phyloP scores from a whole-genome alignment of 2,113 vertebrate genomes.

The Cariama cristata region DNA sequence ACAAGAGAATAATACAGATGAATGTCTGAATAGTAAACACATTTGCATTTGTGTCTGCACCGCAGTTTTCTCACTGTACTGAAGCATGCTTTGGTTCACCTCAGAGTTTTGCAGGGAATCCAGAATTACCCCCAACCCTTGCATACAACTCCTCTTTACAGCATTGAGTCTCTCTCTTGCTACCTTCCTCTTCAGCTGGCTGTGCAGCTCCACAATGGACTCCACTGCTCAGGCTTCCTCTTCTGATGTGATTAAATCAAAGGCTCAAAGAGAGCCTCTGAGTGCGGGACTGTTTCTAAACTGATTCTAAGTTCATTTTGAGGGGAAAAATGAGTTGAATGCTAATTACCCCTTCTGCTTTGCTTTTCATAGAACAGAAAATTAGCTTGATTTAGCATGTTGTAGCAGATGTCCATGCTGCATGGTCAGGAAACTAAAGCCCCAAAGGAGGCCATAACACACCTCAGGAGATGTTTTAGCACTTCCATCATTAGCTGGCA shows the following conservation, averaged over 20 bases:
- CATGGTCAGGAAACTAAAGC: background rate
- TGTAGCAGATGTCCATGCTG: background rate
- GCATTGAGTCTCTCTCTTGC: background rate
- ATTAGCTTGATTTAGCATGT: background rate
- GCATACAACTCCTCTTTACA: background rate
- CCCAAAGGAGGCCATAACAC: background rate
- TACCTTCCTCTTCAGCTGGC: background rate
- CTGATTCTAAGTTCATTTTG: background rate
- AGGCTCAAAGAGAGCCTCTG: background rate
- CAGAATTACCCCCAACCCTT: background rate
- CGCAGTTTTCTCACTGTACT: background rate
- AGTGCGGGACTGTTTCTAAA: background rate
- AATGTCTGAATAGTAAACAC: background rate
- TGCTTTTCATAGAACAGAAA: background rate
- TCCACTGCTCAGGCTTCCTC: background rate
- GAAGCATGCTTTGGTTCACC: background rate
- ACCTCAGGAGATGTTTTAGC: background rate
- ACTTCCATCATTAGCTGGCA: background rate
- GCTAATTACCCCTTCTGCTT: background rate
- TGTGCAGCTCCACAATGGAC: background rate
- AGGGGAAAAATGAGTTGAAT: rapidly evolving
- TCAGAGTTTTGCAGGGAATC: background rate
- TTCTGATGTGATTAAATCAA: background rate
- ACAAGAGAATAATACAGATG: background rate
- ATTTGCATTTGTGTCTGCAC: background rate